Evolutionary conservation across 2,797 vertebrate species (phyloP).

Genomic region (Myoxocephalus aenaeus): DNA sequence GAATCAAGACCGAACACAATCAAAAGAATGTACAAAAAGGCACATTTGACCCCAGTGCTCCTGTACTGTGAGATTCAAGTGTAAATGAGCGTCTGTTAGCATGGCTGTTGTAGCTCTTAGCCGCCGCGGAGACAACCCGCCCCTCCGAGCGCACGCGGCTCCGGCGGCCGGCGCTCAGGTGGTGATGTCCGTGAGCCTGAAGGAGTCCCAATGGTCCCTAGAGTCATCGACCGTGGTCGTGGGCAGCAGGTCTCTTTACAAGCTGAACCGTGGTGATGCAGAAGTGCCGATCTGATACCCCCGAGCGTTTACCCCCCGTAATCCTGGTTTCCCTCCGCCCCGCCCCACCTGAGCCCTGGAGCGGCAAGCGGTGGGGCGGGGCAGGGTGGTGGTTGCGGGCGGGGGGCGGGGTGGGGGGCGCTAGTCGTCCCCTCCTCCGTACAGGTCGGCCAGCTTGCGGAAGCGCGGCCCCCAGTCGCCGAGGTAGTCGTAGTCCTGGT

Average conservation of each 20-base stretch:
- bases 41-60: constrained; percentile 99
- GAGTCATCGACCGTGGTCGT: constrained; percentile 47
- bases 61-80: constrained; percentile 99
- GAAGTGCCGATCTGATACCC: constrained; percentile 75
- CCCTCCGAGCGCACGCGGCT: constrained; percentile 36
- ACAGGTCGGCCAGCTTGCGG: constrained; percentile 98
- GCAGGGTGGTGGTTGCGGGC: constrained; percentile 10
- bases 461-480: constrained; percentile 98
- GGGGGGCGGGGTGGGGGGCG: background rate
- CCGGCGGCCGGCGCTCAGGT: constrained; percentile 49
- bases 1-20: constrained; percentile 81
- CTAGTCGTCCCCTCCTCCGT: constrained; percentile 94
- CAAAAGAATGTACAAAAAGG: constrained; percentile 99
- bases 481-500: constrained; percentile 99
- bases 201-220: constrained; percentile 58
- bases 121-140: constrained; percentile 81
- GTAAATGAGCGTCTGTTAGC: constrained; percentile 90
- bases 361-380: constrained; percentile 14
- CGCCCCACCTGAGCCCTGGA: constrained; percentile 21
- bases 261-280: constrained; percentile 86
- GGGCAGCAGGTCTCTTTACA: constrained; percentile 86
- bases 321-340: constrained; percentile 4
- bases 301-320: constrained; percentile 12
- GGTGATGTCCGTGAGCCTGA: constrained; percentile 52
- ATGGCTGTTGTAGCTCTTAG: constrained; percentile 90